A percentile compares a stretch with the other conserved stretches of the same genome.
Conservation (phyloP, 2,888 invertebrate species). For the Nudaria mundana region DNA sequence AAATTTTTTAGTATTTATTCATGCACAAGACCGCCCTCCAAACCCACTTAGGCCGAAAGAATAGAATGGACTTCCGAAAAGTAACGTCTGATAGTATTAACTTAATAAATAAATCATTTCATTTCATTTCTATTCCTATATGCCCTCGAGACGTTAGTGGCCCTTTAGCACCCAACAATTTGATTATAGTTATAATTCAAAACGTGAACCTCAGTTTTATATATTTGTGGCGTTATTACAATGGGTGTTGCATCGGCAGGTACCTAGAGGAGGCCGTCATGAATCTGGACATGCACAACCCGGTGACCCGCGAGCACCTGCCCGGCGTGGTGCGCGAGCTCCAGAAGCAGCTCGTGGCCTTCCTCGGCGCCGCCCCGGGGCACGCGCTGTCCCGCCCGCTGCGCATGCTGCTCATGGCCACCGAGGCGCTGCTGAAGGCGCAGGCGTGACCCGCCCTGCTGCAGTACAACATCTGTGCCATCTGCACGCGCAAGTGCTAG, state of each 20-base stretch:
- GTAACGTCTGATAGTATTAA: too few relatives aligned
- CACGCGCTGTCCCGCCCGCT: conserved; percentile 84
- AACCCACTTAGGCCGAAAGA: too few relatives aligned
- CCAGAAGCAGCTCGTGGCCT: conserved; percentile 86
- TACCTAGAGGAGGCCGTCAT: conserved; percentile 94
- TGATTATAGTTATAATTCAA: too few relatives aligned
- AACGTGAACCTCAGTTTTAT: too few relatives aligned
- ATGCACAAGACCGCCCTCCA: too few relatives aligned
- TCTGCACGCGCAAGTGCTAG: not conserved
- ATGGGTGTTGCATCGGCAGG: conserved; percentile 64
- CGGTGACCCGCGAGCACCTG: conserved; percentile 91
- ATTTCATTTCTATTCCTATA: too few relatives aligned
- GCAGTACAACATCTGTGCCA: not conserved
- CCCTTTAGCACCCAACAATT: too few relatives aligned
- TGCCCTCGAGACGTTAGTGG: too few relatives aligned
- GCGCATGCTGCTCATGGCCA: conserved; percentile 87
- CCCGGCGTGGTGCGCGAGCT: conserved; percentile 89
- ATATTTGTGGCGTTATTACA: too few relatives aligned
- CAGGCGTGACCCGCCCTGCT: conserved; percentile 45
- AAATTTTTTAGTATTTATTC: too few relatives aligned
- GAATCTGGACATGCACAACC: conserved; percentile 88
- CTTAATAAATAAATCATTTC: too few relatives aligned
- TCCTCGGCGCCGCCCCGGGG: conserved; percentile 84
- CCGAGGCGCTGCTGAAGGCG: conserved; percentile 76
- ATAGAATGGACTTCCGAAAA: too few relatives aligned